Percentiles rank a stretch among this genome's conserved stretches.
phyloP scores from a whole-genome alignment of 2,888 invertebrate genomes.

The Nomada ruficornis region DNA sequence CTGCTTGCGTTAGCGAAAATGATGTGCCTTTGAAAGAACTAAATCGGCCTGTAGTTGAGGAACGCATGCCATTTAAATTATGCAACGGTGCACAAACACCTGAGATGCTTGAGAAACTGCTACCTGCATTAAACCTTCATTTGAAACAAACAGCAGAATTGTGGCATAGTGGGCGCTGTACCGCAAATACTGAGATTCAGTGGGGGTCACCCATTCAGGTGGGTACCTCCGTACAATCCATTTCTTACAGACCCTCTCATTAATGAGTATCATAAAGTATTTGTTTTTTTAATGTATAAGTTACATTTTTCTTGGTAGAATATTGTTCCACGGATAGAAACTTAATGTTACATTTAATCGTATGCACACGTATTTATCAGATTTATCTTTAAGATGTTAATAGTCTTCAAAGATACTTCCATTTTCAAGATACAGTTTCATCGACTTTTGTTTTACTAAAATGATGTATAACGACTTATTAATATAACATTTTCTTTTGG shows the following conservation, averaged over 20 bases:
- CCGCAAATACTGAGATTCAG: constrained; percentile 64
- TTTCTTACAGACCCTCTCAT: constrained; percentile 68
- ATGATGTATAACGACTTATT: constrained; percentile 18
- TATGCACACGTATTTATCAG: constrained; percentile 4
- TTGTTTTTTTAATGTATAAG: constrained; percentile 4
- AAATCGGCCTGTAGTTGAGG: constrained; percentile 43
- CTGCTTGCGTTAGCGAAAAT: constrained; percentile 54
- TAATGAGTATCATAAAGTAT: constrained; percentile 41
- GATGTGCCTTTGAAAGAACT: constrained; percentile 69
- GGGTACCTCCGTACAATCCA: constrained; percentile 79
- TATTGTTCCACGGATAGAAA: constrained; percentile 46
- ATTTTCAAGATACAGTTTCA: constrained; percentile 16
- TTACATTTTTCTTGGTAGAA: constrained; percentile 17
- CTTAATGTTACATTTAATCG: constrained; percentile 16
- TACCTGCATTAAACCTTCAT: constrained; percentile 65
- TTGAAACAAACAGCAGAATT: constrained; percentile 72
- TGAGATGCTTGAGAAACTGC: constrained; percentile 58
- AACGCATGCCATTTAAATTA: constrained; percentile 60
- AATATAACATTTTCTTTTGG: constrained; percentile 18
- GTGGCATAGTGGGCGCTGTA: constrained; percentile 64
- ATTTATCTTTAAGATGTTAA: constrained; percentile 14
- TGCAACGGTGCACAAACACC: constrained; percentile 57
- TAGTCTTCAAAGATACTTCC: constrained; percentile 11
- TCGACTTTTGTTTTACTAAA: constrained; percentile 5
- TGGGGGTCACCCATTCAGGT: constrained; percentile 82